Base-by-base conservation (phyloP, 2,888 invertebrate genomes). In the Drosophila lacicola region DNA sequence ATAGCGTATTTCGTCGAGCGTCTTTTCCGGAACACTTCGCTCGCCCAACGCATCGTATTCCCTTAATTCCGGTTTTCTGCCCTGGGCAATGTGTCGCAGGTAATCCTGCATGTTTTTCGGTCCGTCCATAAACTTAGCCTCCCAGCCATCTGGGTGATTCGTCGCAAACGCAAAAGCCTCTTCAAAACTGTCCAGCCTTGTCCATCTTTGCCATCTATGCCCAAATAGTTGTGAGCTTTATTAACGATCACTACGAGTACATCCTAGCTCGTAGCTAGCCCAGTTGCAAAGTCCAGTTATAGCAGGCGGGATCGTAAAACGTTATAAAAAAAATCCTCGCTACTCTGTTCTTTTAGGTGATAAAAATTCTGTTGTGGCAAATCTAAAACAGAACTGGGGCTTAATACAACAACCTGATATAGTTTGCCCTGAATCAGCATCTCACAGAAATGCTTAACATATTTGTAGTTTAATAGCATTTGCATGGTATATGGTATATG, bases 371-470 rank as follows among this genome's bases (percentile, higher is more conserved):
- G 34, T 1, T 77, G 37, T 2, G 25, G n/a, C 3, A 47, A 37
- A 42, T 76, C 68, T 10, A 55, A 11, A 2, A 46, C 37, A 4
- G 29, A 6, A 0, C 11, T 39, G 4, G 55, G 29, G 2, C 45
- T 36, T 14, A 79, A n/a, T 8, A 80, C 17, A 6, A 69, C 44
- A 3, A 77, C 80, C 4, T 50, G 57, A 36, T 66, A 72, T 41
- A 79, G 25, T 58, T 75, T 57, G 0, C 57, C 45, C 25, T 44
- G 19, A 21, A 69, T 13, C 19, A 82, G 36, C 11, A 46, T 55
- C 13, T 79, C 76, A 19, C 80, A 69, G 46, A 82, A 79, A 34
- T 82, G 61, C n/a, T 33, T 71, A 1, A 82, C 6, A 11, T 79
- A 63, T 33, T 62, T 80, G 14, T 67, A 50, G 39, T 9, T 65